Conservation (phyloP, 2,797 vertebrate species). For the Sciurus vulgaris region DNA sequence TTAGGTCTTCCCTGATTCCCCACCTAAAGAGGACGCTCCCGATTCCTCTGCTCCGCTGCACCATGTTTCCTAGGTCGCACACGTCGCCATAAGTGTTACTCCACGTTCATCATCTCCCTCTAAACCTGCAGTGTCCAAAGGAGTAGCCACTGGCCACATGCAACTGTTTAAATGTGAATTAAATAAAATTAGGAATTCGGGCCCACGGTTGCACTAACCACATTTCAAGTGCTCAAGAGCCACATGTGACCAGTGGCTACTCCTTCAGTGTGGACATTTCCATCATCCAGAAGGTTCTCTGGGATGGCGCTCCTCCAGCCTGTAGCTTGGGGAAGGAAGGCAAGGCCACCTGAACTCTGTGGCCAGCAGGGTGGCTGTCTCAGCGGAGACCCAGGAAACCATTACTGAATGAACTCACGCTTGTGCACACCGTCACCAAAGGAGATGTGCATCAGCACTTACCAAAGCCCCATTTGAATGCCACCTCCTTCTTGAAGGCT, state of each 20-base stretch:
- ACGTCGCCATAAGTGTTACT: not conserved
- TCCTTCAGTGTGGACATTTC: rapidly evolving
- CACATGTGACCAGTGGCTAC: not conserved
- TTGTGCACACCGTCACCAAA: not conserved
- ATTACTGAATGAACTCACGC: not conserved
- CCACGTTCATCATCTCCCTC: not conserved
- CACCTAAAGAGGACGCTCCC: not conserved
- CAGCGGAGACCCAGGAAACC: not conserved
- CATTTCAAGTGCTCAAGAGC: not conserved
- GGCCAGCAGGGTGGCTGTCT: not conserved
- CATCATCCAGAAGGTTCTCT: conserved; percentile 22
- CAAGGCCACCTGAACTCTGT: not conserved
- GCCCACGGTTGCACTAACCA: not conserved
- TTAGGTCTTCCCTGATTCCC: not conserved
- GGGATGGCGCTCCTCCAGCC: not conserved
- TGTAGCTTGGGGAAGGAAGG: not conserved
- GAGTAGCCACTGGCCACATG: not conserved
- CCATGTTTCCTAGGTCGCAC: not conserved
- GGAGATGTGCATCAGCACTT: not conserved
- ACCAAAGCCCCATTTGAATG: not conserved
- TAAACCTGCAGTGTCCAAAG: not conserved
- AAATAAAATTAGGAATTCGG: not conserved
- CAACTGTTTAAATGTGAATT: conserved; percentile 9
- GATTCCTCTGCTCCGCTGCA: no score
- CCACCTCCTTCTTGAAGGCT: not conserved